Conservation (phyloP, 2,797 vertebrate genomes). For the Coregonus ussuriensis region DNA sequence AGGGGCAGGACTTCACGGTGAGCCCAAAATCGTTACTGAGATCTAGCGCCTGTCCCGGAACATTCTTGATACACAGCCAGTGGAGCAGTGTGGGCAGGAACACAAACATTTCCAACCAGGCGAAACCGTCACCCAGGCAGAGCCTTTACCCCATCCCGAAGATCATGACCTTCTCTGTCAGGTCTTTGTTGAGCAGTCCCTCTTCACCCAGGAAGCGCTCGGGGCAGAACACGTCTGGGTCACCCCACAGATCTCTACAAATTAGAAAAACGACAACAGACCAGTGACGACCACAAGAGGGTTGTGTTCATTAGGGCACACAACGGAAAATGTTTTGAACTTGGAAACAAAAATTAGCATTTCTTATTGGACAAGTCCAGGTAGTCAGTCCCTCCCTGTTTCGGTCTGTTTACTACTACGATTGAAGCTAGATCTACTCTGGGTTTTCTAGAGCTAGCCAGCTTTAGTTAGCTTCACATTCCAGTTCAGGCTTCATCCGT, state of each 20-base stretch:
- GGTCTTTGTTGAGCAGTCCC: constrained; percentile 69
- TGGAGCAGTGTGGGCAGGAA: constrained; percentile 75
- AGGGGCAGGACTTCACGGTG: constrained; percentile 72
- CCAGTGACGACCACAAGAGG: neutral
- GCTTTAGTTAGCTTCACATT: too few species aligned
- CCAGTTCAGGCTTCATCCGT: too few species aligned
- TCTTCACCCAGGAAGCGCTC: constrained; percentile 70
- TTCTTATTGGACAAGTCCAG: too few species aligned
- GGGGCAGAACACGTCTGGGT: constrained; percentile 69
- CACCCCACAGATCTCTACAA: constrained; percentile 69
- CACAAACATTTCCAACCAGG: constrained; percentile 72
- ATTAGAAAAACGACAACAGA: neutral
- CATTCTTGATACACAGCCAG: constrained; percentile 60
- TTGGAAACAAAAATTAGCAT: too few species aligned
- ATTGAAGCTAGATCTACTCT: too few species aligned
- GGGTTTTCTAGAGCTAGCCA: too few species aligned
- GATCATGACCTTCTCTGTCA: constrained; percentile 75
- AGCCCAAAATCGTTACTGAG: constrained; percentile 67
- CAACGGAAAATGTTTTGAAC: too few species aligned
- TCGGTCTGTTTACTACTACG: too few species aligned
- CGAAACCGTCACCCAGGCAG: constrained; percentile 73
- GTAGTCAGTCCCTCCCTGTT: too few species aligned
- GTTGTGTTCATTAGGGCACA: too few species aligned
- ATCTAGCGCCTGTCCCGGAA: constrained; percentile 62
- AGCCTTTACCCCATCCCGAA: constrained; percentile 78